A percentile compares a stretch with the other conserved stretches of the same genome.
Evolutionary conservation across 1,140 invertebrate genomes (phyloP).

Genomic region (Caerostris extrusa): DNA sequence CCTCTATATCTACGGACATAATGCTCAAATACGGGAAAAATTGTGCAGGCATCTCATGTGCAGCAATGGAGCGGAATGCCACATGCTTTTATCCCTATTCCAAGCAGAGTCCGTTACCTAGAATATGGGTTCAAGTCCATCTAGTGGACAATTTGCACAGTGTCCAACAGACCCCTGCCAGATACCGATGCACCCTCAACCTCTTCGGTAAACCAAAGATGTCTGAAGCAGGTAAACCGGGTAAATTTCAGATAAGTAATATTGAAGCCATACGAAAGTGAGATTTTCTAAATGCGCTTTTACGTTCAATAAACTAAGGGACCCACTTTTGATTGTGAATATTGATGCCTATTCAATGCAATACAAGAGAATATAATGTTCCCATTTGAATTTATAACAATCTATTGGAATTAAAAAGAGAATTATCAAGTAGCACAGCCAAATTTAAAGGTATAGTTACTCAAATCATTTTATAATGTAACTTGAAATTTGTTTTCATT

Average conservation of each 20-base stretch:
- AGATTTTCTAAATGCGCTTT: background rate
- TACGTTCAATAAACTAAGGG: background rate
- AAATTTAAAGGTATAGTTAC: too few species aligned
- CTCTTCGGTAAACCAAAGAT: conserved; percentile 92
- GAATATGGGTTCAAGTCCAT: conserved; percentile 80
- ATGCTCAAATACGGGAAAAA: too few species aligned
- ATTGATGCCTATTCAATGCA: too few species aligned
- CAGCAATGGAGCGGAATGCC: conserved; percentile 75
- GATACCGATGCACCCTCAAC: conserved; percentile 93
- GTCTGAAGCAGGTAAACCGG: conserved; percentile 68
- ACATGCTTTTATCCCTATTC: conserved; percentile 80
- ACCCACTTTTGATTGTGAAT: background rate
- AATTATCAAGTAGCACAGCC: too few species aligned
- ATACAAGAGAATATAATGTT: too few species aligned
- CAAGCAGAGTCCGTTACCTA: conserved; percentile 79
- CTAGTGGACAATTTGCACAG: conserved; percentile 82
- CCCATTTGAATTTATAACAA: too few species aligned
- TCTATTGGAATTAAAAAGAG: too few species aligned
- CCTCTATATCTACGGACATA: too few species aligned
- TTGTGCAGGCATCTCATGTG: conserved; percentile 56
- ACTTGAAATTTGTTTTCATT: too few species aligned
- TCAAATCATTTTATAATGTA: too few species aligned
- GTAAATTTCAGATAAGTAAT: background rate
- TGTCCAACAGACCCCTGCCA: conserved; percentile 81
- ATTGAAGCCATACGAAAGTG: background rate